phyloP scores from a whole-genome alignment of 1,140 invertebrate species.

The Formica exsecta region DNA sequence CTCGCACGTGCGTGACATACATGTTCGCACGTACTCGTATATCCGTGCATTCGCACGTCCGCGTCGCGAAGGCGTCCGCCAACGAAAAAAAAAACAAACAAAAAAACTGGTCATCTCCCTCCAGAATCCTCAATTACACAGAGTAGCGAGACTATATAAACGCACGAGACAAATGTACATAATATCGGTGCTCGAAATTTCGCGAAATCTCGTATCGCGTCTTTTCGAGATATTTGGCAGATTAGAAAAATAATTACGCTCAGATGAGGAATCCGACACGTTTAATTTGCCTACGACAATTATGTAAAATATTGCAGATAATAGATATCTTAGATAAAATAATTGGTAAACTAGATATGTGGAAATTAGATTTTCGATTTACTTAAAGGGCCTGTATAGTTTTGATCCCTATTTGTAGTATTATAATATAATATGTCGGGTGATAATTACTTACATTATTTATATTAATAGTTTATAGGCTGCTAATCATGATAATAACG shows the following conservation, averaged over 20 bases:
- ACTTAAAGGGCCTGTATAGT: not conserved
- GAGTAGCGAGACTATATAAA: not conserved
- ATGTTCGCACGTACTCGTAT: slow-evolving; percentile 45
- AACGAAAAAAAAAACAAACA: not conserved
- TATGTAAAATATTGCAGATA: not conserved
- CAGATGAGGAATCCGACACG: not conserved
- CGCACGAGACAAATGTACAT: not conserved
- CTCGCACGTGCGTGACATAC: slow-evolving; percentile 45
- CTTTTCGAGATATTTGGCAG: slow-evolving; percentile 1
- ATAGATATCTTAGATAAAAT: not conserved
- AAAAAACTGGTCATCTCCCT: slow-evolving; percentile 38
- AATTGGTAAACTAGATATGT: not conserved
- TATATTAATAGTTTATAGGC: not conserved
- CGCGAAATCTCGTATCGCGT: not conserved
- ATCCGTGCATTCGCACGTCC: slow-evolving; percentile 32
- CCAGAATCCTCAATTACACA: slow-evolving; percentile 36
- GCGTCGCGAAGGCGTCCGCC: slow-evolving; percentile 42
- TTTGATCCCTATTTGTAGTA: not conserved
- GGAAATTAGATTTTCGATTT: not conserved
- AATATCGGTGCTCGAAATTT: not conserved
- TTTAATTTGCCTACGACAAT: not conserved
- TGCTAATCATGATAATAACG: not conserved
- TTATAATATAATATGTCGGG: not conserved
- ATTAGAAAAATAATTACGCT: not conserved
- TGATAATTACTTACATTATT: slow-evolving; percentile 42